phyloP scores from a whole-genome alignment of 1,140 invertebrate genomes.

The Papilio dardanus region DNA sequence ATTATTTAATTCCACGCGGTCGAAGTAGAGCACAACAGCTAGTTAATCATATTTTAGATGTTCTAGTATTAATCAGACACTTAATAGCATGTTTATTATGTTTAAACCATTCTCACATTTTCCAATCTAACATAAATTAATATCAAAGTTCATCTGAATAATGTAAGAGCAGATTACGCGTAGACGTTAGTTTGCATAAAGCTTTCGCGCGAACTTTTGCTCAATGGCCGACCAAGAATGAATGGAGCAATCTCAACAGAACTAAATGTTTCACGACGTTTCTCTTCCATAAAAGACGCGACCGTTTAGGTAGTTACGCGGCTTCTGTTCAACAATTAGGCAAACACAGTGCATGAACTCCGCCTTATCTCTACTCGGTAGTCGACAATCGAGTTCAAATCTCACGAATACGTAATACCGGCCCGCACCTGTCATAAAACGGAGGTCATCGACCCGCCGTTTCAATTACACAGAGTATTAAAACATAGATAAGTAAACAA shows the following conservation, averaged over 20 bases:
- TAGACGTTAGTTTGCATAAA: conserved; percentile 55
- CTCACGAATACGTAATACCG: conserved; percentile 77
- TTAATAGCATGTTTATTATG: neutral
- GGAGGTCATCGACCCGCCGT: conserved; percentile 59
- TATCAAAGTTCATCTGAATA: conserved; percentile 36
- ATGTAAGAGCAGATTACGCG: conserved; percentile 36
- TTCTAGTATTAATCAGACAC: neutral
- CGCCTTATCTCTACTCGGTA: conserved; percentile 69
- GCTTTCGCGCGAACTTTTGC: conserved; percentile 60
- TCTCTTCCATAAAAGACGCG: conserved; percentile 72
- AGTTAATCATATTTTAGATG: neutral
- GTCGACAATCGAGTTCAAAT: conserved; percentile 70
- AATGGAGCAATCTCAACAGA: conserved; percentile 76
- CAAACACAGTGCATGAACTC: conserved; percentile 45
- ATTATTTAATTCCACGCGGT: no score
- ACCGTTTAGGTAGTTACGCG: conserved; percentile 64
- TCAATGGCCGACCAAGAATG: conserved; percentile 74
- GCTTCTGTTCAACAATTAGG: conserved; percentile 76
- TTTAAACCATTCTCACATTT: neutral
- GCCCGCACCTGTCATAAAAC: conserved; percentile 76
- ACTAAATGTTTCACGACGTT: conserved; percentile 71
- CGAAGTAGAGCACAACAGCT: no score
- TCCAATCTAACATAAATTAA: conserved; percentile 13
- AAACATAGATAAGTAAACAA: conserved; percentile 74
- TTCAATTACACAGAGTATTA: conserved; percentile 74